phyloP scores from a whole-genome alignment of 2,113 vertebrate species.

The Himantopus leucocephalus region DNA sequence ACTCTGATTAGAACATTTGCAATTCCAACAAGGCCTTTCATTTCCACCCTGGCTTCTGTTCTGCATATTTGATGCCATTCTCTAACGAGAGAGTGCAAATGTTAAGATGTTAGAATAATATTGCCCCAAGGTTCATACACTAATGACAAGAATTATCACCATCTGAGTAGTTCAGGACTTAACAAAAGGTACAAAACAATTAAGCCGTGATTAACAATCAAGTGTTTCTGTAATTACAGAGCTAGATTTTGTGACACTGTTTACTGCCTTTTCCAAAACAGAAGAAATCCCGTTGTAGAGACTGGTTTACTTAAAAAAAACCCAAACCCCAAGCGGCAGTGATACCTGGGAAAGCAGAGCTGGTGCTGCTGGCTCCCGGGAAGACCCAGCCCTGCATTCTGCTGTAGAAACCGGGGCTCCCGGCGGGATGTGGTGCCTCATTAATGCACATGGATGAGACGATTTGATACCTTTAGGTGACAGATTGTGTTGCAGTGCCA shows the following conservation, averaged over 20 bases:
- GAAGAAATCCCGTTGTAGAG: not conserved
- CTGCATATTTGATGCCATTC: not conserved
- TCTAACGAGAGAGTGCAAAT: not conserved
- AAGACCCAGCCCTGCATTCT: accelerated
- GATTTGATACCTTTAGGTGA: not conserved
- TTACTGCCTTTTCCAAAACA: not conserved
- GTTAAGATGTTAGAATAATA: not conserved
- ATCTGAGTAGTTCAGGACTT: not conserved
- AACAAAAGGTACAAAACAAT: constrained; percentile 50
- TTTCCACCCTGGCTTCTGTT: not conserved
- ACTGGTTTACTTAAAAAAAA: not conserved
- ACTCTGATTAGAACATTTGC: not conserved
- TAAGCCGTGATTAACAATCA: not conserved
- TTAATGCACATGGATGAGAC: not conserved
- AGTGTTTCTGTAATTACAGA: not conserved
- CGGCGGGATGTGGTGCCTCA: not conserved
- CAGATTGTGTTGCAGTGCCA: not conserved
- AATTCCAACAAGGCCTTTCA: not conserved
- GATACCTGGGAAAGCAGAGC: not conserved
- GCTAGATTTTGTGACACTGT: not conserved
- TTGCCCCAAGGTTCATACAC: not conserved
- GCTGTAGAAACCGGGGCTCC: not conserved
- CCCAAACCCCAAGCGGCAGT: too few species aligned
- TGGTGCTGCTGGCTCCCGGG: not conserved
- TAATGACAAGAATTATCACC: constrained; percentile 23